Evolutionary conservation across 1,140 invertebrate species (phyloP), one percentile per base, ranked within the genome.

Genomic region (Neotoxoptera formosana): DNA sequence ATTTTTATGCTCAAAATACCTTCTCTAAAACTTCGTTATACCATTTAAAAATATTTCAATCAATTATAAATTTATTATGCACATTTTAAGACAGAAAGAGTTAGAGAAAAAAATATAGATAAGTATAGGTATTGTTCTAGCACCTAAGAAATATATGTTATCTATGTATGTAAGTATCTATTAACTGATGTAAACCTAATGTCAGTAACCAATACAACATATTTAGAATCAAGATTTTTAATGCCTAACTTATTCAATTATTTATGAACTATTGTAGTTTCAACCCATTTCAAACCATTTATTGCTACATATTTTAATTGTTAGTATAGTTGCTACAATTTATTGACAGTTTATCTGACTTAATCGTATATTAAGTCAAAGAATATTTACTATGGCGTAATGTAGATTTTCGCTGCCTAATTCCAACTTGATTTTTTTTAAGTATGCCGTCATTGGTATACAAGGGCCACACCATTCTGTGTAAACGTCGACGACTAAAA

Each of bases 401-500:
- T 97, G 97, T 45, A 99, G 95, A 94, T 97, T 96, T 94, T 98
- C 97, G 91, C 98, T 98, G 23, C 98, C 98, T 7, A 98, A 95
- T 95, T 99, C 98, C 95, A 98, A 97, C 95, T 99, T 99, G 83
- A 99, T 96, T 95, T 98, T 98, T 94, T 98, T 98, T 94, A 99
- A 96, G 95, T 97, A 98, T 94, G 97, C 97, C 47, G 98, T 96
- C 97, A 99, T 98, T 48, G 97, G 98, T 93, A 97, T 95, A 94
- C 98, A 99, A 1, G 98, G 98, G 17, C 98, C 98, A 95, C 97
- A 98, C 98, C 98, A 99, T 94, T 98, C 98, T n/a, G 98, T 97
- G 95, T 98, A 99, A 48, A 99, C 96, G 95, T 99, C 98, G 41
- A 98, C 96, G 94, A 99, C 98, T 98, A 95, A 81, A 95, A 95